These are phyloP conservation scores for Calliopsis andreniformis DNA, from an alignment of 1,140 invertebrate genomes.

Conservation along the genomic window DNA sequence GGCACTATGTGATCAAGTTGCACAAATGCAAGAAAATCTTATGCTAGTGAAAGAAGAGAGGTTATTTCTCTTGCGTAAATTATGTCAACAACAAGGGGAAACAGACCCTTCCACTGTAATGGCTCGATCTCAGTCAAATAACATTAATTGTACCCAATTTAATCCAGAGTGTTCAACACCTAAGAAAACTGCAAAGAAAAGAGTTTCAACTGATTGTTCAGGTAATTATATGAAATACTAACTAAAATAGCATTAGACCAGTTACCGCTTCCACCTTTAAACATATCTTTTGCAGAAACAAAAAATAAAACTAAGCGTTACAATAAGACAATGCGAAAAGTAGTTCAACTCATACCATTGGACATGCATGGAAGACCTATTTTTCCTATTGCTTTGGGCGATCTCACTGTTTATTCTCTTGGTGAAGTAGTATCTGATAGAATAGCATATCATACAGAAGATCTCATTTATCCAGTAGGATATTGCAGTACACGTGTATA, in stretches of 20 bases:
- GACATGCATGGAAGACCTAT: slow-evolving; percentile 87
- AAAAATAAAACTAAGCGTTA: slow-evolving; percentile 73
- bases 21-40: slow-evolving; percentile 89
- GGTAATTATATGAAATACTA: slow-evolving; percentile 41
- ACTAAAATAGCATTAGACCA: not conserved
- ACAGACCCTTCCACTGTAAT: slow-evolving; percentile 76
- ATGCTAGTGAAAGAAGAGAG: slow-evolving; percentile 88
- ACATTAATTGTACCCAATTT: slow-evolving; percentile 62
- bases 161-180: slow-evolving; percentile 65
- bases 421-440: slow-evolving; percentile 89
- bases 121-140: slow-evolving; percentile 70
- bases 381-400: slow-evolving; percentile 88
- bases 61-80: slow-evolving; percentile 86
- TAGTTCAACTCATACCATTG: slow-evolving; percentile 85
- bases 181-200: slow-evolving; percentile 76
- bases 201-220: slow-evolving; percentile 62
- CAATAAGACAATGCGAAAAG: slow-evolving; percentile 70
- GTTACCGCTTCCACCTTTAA: not conserved
- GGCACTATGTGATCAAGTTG: slow-evolving; percentile 90
- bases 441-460: slow-evolving; percentile 86
- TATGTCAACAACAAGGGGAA: slow-evolving; percentile 85
- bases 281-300: slow-evolving; percentile 61
- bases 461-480: slow-evolving; percentile 90
- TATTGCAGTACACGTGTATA: slow-evolving; percentile 91
- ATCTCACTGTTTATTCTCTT: slow-evolving; percentile 88